Base-by-base conservation (phyloP, 2,888 invertebrate species). In the Hedya salicella region DNA sequence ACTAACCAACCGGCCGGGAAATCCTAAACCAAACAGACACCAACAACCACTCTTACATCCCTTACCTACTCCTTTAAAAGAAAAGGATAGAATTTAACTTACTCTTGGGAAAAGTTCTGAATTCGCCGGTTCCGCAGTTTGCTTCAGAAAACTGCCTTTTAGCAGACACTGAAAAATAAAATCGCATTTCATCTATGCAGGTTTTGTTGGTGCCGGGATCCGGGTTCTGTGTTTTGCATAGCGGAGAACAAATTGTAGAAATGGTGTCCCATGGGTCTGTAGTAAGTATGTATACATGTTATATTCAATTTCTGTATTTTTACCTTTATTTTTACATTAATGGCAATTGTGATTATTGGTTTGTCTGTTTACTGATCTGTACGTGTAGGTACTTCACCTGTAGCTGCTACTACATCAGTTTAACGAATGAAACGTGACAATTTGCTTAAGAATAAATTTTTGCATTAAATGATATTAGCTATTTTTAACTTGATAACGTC, bases 81-180 rank as follows among this genome's bases (percentile, higher is more conserved):
- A 65, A 14, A 17, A 53, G 40, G 53, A 65, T 50, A 30, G 13
- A 46, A 1, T 17, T 52, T 6, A 0, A 4, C 9, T 0, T 9
- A 30, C 2, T 30, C 42, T 3, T 16, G 9, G 5, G 17, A 40
- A 13, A 36, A n/a, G 14, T n/a, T 6, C 13, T 48, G 52, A 48
- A 56, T 53, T 65, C 52, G 68, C 70, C 70, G 70, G 74, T 71
- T 72, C 70, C 68, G 62, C 72, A 72, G 71, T 81, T 82, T 79
- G 82, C 82, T 83, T 72, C 78, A 71, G 73, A 77, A 79, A 84
- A 82, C 79, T 81, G 81, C 79, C 80, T 81, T 85, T 85, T 84
- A 82, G 77, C 80, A 80, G 81, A 82, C 82, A 79, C 79, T 81
- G 81, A 76, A 78, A 81, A 81, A 81, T 82, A 82, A 79, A 81